Evolutionary conservation across 1,140 invertebrate genomes (phyloP).

Genomic region (Pinna nobilis): DNA sequence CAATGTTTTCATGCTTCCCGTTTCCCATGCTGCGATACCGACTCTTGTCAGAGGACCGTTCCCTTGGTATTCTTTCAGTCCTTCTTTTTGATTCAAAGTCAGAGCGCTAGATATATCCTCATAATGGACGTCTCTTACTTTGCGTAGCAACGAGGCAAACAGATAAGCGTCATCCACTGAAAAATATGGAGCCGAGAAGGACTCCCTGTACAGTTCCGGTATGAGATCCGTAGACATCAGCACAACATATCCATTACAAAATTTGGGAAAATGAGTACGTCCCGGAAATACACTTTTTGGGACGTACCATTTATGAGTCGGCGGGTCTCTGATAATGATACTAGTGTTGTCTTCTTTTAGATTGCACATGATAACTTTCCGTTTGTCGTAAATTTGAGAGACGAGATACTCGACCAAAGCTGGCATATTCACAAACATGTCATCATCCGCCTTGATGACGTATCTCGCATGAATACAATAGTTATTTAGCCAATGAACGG

Average conservation of each 20-base stretch:
- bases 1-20: constrained; percentile 19
- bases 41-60: constrained; percentile 12
- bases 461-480: constrained; percentile 81
- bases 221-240: constrained; percentile 72
- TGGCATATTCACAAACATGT: constrained; percentile 83
- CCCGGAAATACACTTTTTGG: constrained; percentile 60
- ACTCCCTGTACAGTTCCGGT: constrained; percentile 64
- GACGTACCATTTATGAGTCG: constrained; percentile 74
- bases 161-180: constrained; percentile 74
- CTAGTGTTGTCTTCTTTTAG: constrained; percentile 36
- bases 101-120: constrained; percentile 37
- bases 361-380: constrained; percentile 45
- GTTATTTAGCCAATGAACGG: constrained; percentile 83
- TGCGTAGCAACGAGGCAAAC: constrained; percentile 61
- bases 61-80: constrained; percentile 41
- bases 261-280: constrained; percentile 57
- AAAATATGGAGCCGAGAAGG: constrained; percentile 60
- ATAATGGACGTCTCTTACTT: constrained; percentile 37
- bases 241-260: constrained; percentile 73
- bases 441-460: constrained; percentile 93
- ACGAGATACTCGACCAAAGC: constrained; percentile 55
- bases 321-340: constrained; percentile 56
- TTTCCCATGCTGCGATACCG: constrained; percentile 6
- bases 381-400: constrained; percentile 27
- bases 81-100: constrained; percentile 37